phyloP scores from a whole-genome alignment of 2,113 vertebrate species.

The Junco hyemalis region DNA sequence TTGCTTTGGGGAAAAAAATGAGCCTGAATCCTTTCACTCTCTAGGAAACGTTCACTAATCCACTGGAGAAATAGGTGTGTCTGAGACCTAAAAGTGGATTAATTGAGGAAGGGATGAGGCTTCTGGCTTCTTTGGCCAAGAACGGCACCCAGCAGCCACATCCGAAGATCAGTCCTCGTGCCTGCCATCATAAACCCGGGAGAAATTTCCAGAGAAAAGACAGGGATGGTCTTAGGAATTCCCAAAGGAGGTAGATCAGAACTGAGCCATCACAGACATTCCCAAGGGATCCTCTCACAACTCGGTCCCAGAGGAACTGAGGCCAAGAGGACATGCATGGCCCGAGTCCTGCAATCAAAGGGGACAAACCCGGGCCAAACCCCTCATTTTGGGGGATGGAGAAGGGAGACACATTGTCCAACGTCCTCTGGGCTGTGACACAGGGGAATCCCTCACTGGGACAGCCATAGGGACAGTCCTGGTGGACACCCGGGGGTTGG shows the following conservation, averaged over 20 bases:
- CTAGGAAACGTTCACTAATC: neutral
- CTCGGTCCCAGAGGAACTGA: accelerated
- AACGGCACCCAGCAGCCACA: neutral
- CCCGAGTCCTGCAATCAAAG: neutral
- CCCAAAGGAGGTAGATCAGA: neutral
- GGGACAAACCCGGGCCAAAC: neutral
- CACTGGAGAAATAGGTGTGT: neutral
- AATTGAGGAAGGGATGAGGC: neutral
- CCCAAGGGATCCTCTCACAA: neutral
- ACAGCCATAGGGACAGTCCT: accelerated
- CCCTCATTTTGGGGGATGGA: neutral
- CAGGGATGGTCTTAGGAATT: neutral
- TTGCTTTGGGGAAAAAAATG: neutral
- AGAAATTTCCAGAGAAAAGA: slow-evolving; percentile 34
- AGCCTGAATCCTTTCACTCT: neutral
- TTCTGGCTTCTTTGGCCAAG: neutral
- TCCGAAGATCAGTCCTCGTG: neutral
- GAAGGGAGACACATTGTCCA: neutral
- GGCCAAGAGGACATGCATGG: accelerated
- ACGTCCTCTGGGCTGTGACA: neutral
- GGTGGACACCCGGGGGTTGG: neutral
- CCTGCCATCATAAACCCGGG: neutral
- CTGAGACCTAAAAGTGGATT: neutral
- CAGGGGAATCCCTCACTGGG: accelerated
- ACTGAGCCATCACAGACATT: neutral